phyloP scores from a whole-genome alignment of 2,888 invertebrate genomes.

The Pyrgus malvae region DNA sequence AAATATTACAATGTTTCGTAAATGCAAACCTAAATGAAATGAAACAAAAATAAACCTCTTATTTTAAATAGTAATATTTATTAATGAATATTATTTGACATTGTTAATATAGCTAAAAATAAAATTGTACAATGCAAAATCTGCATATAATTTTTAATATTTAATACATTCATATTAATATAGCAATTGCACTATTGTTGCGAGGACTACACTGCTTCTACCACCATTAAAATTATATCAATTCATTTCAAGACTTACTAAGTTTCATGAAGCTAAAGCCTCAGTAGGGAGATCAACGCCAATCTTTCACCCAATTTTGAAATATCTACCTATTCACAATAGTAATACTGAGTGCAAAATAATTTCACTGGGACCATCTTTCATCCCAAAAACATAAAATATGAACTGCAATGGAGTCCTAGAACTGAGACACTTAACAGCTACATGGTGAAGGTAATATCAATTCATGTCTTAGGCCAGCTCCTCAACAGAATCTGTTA shows the following conservation, averaged over 20 bases:
- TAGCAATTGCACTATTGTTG: conserved; percentile 80
- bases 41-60: conserved; percentile 71
- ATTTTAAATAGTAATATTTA: conserved; percentile 76
- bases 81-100: conserved; percentile 75
- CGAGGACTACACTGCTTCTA: conserved; percentile 78
- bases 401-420: conserved; percentile 57
- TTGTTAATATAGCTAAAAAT: conserved; percentile 75
- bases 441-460: conserved; percentile 57
- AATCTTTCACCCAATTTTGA: conserved; percentile 63
- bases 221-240: conserved; percentile 59
- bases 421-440: conserved; percentile 57
- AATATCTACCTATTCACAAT: conserved; percentile 62
- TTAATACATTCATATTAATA: conserved; percentile 60
- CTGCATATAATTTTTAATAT: conserved; percentile 72
- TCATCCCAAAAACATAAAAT: conserved; percentile 46
- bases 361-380: conserved; percentile 66
- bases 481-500: conserved; percentile 50
- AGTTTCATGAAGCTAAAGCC: conserved; percentile 60
- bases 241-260: conserved; percentile 60
- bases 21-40: conserved; percentile 63
- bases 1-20: conserved; percentile 49
- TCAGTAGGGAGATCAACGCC: conserved; percentile 65
- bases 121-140: conserved; percentile 79
- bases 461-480: conserved; percentile 62
- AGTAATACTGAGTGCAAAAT: conserved; percentile 76